A percentile compares a stretch with the other conserved stretches of the same genome.
Conservation (phyloP, 2,113 vertebrate species). For the Plectropomus leopardus region DNA sequence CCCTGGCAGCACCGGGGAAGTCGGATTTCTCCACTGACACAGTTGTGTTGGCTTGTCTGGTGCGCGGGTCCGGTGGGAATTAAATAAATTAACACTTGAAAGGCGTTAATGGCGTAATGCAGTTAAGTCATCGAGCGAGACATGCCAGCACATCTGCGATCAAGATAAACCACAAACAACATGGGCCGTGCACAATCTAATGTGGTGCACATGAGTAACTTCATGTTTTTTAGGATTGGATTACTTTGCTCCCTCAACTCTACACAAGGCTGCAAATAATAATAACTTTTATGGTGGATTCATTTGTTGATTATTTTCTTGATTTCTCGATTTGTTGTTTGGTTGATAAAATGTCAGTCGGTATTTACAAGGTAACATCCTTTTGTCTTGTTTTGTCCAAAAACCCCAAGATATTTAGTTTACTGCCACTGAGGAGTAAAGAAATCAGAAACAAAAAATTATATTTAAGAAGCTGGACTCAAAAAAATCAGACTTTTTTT, state of each 20-base stretch:
- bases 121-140: conserved; percentile 47
- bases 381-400: too few relatives aligned
- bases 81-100: conserved; percentile 47
- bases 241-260: neutral
- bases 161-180: conserved; percentile 31
- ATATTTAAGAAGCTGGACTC: too few relatives aligned
- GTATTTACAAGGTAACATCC: too few relatives aligned
- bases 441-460: too few relatives aligned
- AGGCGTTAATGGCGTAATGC: conserved; percentile 55
- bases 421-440: too few relatives aligned
- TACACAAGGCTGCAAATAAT: too few relatives aligned
- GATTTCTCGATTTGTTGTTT: too few relatives aligned
- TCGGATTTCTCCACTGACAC: neutral
- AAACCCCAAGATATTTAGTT: too few relatives aligned
- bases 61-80: conserved; percentile 17
- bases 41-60: neutral
- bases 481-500: too few relatives aligned
- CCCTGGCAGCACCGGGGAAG: neutral
- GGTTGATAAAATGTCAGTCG: too few relatives aligned
- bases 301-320: too few relatives aligned
- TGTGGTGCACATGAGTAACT: conserved; percentile 3
- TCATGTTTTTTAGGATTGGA: neutral
- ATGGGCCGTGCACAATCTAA: conserved; percentile 5
- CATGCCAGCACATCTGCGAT: conserved; percentile 43
- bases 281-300: too few relatives aligned